These are phyloP conservation scores for Phaetusa simplex DNA, from an alignment of 2,113 vertebrate genomes.

Conservation along the genomic window DNA sequence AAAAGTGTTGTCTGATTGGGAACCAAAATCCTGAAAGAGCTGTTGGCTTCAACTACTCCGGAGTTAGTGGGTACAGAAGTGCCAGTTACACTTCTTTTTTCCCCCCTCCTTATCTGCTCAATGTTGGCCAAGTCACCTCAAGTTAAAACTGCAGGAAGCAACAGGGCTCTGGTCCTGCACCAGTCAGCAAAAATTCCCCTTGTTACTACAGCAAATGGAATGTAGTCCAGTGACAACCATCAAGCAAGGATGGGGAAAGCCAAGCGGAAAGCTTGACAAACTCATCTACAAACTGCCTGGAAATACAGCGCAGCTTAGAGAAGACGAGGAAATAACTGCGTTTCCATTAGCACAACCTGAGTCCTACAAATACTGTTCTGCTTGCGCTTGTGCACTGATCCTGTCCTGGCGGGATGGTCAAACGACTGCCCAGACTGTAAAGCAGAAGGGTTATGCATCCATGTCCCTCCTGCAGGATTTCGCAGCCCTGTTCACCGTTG, in stretches of 20 bases:
- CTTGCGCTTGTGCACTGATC: background rate
- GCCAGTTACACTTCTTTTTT: background rate
- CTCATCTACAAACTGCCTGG: background rate
- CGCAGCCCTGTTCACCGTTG: background rate
- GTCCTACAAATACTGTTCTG: background rate
- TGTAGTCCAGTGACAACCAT: background rate
- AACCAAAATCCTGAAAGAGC: background rate
- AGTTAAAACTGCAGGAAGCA: background rate
- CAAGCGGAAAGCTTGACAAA: background rate
- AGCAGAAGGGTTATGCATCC: background rate
- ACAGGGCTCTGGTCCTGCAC: background rate
- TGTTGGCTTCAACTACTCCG: background rate
- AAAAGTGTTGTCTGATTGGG: background rate
- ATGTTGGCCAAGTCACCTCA: background rate
- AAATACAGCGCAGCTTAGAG: background rate
- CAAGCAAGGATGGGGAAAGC: background rate
- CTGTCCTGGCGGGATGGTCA: background rate
- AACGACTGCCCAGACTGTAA: background rate
- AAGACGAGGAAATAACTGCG: background rate
- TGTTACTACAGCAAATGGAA: background rate
- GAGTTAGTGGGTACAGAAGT: background rate
- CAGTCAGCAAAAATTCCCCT: background rate
- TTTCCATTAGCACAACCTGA: background rate
- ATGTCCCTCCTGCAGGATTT: background rate
- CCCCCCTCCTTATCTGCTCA: background rate